Conservation (phyloP, 1,140 invertebrate species). For the Musca vetustissima region DNA sequence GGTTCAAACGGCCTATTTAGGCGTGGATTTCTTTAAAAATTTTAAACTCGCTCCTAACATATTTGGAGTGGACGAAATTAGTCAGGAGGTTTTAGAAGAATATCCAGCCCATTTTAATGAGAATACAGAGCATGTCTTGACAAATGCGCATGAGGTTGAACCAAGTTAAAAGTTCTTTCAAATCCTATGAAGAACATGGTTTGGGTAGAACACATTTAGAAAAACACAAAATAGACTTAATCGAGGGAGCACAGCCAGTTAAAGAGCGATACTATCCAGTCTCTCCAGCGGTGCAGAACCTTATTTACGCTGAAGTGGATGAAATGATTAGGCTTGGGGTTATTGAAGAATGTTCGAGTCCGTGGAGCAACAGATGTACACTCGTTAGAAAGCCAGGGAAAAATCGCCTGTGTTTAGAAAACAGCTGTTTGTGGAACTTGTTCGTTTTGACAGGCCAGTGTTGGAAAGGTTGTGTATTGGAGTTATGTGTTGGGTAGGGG, state of each 20-base stretch:
- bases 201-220: background rate
- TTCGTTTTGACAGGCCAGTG: no score
- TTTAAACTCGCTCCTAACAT: no score
- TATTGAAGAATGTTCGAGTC: conserved; percentile 30
- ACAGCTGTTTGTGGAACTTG: no score
- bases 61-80: no score
- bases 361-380: conserved; percentile 31
- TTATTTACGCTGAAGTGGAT: conserved; percentile 14
- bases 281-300: conserved; percentile 11
- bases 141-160: no score
- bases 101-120: no score
- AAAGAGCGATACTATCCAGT: conserved; percentile 15
- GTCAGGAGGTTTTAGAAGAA: no score
- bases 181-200: conserved; percentile 5
- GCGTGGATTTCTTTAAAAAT: background rate
- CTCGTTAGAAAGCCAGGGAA: conserved; percentile 24
- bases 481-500: no score
- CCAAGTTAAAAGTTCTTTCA: no score
- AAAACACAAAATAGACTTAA: conserved; percentile 1
- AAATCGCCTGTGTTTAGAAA: conserved; percentile 29
- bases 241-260: background rate
- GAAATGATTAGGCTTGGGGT: conserved; percentile 27
- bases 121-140: no score
- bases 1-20: no score
- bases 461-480: no score